phyloP scores from a whole-genome alignment of 2,888 invertebrate species.

The Pammene fasciana region DNA sequence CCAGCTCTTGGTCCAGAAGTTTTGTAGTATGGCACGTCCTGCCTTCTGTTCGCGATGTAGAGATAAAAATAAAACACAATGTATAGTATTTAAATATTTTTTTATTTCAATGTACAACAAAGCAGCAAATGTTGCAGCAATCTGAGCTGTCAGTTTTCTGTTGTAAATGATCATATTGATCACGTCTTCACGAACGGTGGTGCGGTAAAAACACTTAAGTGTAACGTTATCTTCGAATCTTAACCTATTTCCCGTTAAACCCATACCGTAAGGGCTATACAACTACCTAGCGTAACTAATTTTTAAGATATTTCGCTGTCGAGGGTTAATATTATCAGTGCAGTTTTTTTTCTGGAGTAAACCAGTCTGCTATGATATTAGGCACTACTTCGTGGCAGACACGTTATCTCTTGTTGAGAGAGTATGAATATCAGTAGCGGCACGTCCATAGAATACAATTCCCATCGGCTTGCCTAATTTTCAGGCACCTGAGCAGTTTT shows the following conservation, averaged over 20 bases:
- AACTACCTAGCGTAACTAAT: conserved; percentile 29
- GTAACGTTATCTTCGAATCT: conserved; percentile 42
- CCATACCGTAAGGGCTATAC: not conserved
- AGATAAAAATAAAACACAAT: conserved; percentile 1
- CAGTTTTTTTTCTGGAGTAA: not conserved
- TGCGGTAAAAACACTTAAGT: conserved; percentile 35
- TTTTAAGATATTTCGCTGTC: conserved; percentile 4
- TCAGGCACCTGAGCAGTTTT: too few relatives aligned
- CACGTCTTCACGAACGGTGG: conserved; percentile 29
- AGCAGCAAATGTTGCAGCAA: conserved; percentile 19
- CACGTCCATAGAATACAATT: too few relatives aligned
- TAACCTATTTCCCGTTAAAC: conserved; percentile 20
- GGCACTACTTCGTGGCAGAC: not conserved
- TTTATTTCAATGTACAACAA: conserved; percentile 37
- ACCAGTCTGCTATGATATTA: not conserved
- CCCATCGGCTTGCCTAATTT: too few relatives aligned
- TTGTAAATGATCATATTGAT: conserved; percentile 5
- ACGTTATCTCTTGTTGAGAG: too few relatives aligned
- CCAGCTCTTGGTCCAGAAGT: too few relatives aligned
- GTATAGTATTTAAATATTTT: conserved; percentile 25
- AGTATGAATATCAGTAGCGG: too few relatives aligned
- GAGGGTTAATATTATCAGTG: not conserved
- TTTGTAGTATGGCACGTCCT: too few relatives aligned
- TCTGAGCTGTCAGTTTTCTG: conserved; percentile 5
- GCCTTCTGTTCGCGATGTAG: too few relatives aligned